A percentile compares a stretch with the other conserved stretches of the same genome.
Conservation (phyloP, 2,888 invertebrate species). For the Leptopilina syphax region DNA sequence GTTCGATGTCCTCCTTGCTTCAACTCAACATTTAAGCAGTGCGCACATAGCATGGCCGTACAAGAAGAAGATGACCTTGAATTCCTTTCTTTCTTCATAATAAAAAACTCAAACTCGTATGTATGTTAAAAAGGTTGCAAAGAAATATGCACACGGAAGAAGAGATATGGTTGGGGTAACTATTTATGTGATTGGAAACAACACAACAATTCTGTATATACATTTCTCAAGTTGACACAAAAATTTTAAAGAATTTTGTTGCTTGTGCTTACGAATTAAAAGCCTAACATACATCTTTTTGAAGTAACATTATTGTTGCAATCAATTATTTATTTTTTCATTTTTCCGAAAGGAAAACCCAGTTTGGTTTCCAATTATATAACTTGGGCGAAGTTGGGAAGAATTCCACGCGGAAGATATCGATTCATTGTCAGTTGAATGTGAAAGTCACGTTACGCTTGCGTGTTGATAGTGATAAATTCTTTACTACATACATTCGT, state of each 20-base stretch:
- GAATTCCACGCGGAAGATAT: neutral
- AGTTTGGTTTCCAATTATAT: too few relatives aligned
- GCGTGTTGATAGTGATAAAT: constrained; percentile 51
- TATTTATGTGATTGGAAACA: too few relatives aligned
- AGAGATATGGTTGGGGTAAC: too few relatives aligned
- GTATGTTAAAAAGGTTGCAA: neutral
- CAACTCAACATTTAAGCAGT: constrained; percentile 11
- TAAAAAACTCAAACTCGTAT: neutral
- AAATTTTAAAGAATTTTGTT: too few relatives aligned
- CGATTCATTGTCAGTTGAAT: constrained; percentile 29
- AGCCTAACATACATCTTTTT: too few relatives aligned
- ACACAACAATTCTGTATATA: too few relatives aligned
- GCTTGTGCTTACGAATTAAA: too few relatives aligned
- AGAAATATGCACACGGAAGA: neutral
- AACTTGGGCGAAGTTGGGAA: too few relatives aligned
- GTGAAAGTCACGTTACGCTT: constrained; percentile 52
- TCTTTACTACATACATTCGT: constrained; percentile 48
- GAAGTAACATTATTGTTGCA: too few relatives aligned
- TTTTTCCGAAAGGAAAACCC: too few relatives aligned
- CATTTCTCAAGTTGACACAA: too few relatives aligned
- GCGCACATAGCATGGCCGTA: constrained; percentile 37
- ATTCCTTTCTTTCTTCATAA: constrained; percentile 49
- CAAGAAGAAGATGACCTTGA: constrained; percentile 56
- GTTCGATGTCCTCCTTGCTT: constrained; percentile 26
- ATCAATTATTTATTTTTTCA: too few relatives aligned